These are phyloP conservation scores for Lasiurus borealis DNA, from an alignment of 2,113 vertebrate genomes.

Conservation along the genomic window DNA sequence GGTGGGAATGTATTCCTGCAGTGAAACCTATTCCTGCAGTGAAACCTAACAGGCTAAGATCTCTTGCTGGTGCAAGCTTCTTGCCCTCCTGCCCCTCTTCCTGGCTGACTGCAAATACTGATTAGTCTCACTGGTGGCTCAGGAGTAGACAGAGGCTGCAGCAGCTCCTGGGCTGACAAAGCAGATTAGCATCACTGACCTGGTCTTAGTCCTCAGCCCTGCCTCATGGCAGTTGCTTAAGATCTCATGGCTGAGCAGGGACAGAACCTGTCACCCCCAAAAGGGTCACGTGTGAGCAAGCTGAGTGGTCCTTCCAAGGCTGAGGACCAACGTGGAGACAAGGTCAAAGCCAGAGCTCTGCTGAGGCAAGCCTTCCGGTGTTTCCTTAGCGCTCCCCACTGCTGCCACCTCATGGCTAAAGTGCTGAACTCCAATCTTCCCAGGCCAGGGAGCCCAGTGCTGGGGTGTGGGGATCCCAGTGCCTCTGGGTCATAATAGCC, in stretches of 20 bases:
- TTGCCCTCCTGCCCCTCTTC: not conserved
- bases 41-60: not conserved
- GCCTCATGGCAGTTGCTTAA: not conserved
- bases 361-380: not conserved
- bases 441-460: not conserved
- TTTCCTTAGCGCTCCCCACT: not conserved
- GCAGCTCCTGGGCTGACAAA: not conserved
- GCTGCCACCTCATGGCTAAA: slow-evolving; percentile 44
- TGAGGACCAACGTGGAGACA: not conserved
- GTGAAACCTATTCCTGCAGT: not conserved
- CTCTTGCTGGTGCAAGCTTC: not conserved
- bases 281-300: not conserved
- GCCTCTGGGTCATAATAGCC: not conserved
- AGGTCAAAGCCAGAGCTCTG: not conserved
- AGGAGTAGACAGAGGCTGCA: not conserved
- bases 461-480: not conserved
- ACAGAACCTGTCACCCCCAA: not conserved
- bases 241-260: not conserved
- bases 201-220: not conserved
- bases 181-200: not conserved
- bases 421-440: not conserved
- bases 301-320: not conserved
- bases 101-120: not conserved
- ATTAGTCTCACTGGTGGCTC: not conserved
- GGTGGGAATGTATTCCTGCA: not conserved